Evolutionary conservation across 2,888 invertebrate species (phyloP), one percentile per base, ranked within the genome.

Genomic region (Mimumesa dahlbomi): DNA sequence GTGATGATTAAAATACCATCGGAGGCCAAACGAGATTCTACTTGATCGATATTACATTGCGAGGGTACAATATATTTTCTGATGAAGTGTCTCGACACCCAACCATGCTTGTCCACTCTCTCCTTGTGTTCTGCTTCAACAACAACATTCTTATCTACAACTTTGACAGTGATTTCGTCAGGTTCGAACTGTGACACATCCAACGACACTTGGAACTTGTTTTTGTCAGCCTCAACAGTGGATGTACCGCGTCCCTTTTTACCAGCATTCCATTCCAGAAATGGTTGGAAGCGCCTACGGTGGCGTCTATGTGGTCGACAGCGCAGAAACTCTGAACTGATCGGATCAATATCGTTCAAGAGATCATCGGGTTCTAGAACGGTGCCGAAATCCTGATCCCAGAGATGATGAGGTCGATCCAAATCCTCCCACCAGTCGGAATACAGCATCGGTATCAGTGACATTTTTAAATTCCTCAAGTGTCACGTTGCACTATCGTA

Each of bases 361-460:
- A 25, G 94, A 94, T 77, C 94, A 80, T 95, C 95, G 61, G 93
- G 91, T 79, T 92, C 92, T 42, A 95, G 90, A 0, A 94, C 93
- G 79, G 93, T 91, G 58, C 95, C 95, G 85, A 96, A 96, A 86
- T 95, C 93, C 90, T 96, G 95, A 89, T 95, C 95, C 75, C 95
- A 85, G 45, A 95, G 92, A 34, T 94, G 92, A 50, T 94, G 94
- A 9, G 95, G 94, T 73, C 94, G 91, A 18, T 92, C 94, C 86
- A 92, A 91, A 83, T 95, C 95, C 86, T 95, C 94, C 95, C 95
- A 95, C 95, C 95, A 95, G 87, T 96, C 95, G 74, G 95, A 95
- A 90, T 94, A 95, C 89, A 95, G 91, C 90, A 95, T 91, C 75
- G 95, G 95, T 79, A 95, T 94, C 89, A 95, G 91, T 87, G 95